Conservation (phyloP, 2,888 invertebrate genomes). For the Phasia obesa region DNA sequence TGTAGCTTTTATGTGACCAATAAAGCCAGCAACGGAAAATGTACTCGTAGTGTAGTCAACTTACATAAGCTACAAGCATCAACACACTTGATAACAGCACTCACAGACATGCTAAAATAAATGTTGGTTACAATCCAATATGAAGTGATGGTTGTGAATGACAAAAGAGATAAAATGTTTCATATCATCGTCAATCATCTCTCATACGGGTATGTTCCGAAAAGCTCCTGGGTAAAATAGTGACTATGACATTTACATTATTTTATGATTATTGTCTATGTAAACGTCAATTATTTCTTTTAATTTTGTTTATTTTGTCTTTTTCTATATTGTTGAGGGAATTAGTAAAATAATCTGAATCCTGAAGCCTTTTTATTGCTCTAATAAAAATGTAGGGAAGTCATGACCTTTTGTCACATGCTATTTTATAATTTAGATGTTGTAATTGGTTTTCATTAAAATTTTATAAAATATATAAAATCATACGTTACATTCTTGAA, state of each 20-base stretch:
- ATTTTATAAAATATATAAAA: too few species aligned
- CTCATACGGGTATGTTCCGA: conserved; percentile 48
- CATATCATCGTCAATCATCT: conserved; percentile 66
- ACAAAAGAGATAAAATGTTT: conserved; percentile 39
- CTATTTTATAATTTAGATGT: too few species aligned
- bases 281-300: conserved; percentile 52
- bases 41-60: conserved; percentile 27
- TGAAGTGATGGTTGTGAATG: not conserved
- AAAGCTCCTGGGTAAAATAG: conserved; percentile 48
- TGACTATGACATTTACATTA: conserved; percentile 59
- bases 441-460: too few species aligned
- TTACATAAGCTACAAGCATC: not conserved
- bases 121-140: not conserved
- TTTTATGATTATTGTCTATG: conserved; percentile 65
- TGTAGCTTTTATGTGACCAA: conserved; percentile 63
- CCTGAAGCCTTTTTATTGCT: not conserved
- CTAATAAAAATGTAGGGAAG: not conserved
- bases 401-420: not conserved
- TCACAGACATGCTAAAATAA: not conserved
- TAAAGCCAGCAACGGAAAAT: conserved; percentile 35
- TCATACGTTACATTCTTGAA: too few species aligned
- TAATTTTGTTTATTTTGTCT: not conserved
- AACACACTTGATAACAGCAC: not conserved
- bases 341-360: conserved; percentile 16
- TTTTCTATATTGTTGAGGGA: conserved; percentile 20